Evolutionary conservation across 1,140 invertebrate genomes (phyloP), one percentile per base, ranked within the genome.

Genomic region (Tetragonula clypearis): DNA sequence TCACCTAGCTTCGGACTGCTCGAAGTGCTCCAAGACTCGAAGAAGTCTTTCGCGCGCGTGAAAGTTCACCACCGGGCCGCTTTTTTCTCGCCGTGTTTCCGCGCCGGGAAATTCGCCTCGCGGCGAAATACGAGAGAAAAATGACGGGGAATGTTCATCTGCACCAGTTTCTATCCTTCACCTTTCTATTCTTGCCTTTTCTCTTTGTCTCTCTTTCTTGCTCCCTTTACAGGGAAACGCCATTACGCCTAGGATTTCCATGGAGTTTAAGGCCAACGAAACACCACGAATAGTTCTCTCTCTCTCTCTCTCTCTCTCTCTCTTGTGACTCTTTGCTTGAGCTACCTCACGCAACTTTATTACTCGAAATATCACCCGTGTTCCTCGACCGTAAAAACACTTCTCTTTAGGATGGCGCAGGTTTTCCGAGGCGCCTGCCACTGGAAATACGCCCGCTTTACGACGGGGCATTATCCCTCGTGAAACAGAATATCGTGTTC

Each of bases 121-220:
- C 53, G 41, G 75, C 68, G 8, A 81, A 68, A 78, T 62, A 62
- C 87, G 73, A 66, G 58, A 66, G 82, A 85, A 84, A 83, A 87
- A 88, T 74, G 82, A 88, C 66, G 62, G 17, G 49, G 74, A 88
- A 79, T 72, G 86, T 73, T 88, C 83, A 72, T 75, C 79, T 58
- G 56, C 78, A 65, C 60, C n/a, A 60, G 75, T 11, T 74, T 35
- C 74, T 85, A 62, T 6, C 49, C 17, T 26, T 53, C 69, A n/a
- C 14, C 6, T 23, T 12, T 41, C 55, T 26, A 9, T 62, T 53
- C 17, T 21, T 41, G 65, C 80, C 53, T 35, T 35, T 68, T 4
- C n/a, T 56, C 23, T 1, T 53, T 60, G n/a, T 12, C 1, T 62
- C 1, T 62, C 60, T 62, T 62, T n/a, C 60, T 62, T 49, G n/a